These are phyloP conservation scores for Antechinus flavipes DNA, from an alignment of 2,113 vertebrate species.

Conservation along the genomic window DNA sequence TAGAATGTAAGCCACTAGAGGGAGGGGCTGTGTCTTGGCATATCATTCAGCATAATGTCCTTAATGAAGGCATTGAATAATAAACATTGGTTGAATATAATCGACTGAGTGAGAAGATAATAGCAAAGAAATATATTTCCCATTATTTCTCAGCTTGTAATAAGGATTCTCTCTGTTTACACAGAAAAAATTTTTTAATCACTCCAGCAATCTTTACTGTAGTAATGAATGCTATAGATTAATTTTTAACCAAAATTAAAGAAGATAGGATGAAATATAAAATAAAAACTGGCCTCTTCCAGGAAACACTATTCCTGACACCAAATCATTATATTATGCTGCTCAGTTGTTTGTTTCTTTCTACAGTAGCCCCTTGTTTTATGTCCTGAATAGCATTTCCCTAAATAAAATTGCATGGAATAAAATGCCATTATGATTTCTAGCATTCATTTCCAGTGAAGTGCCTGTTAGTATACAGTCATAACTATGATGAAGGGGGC, in stretches of 20 bases:
- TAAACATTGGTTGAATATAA: constrained; percentile 39
- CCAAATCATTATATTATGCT: constrained; percentile 69
- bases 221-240: constrained; percentile 72
- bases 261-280: constrained; percentile 69
- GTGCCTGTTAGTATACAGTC: constrained; percentile 78
- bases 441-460: constrained; percentile 84
- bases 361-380: constrained; percentile 74
- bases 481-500: constrained; percentile 85
- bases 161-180: constrained; percentile 74
- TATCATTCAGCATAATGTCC: background rate
- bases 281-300: constrained; percentile 65
- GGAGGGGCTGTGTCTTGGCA: background rate
- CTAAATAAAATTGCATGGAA: constrained; percentile 80
- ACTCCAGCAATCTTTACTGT: constrained; percentile 58
- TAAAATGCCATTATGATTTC: constrained; percentile 85
- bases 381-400: constrained; percentile 77
- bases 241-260: constrained; percentile 77
- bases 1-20: constrained; percentile 26
- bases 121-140: background rate
- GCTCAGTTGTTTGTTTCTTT: constrained; percentile 74
- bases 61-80: background rate
- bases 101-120: constrained; percentile 20
- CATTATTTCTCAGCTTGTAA: constrained; percentile 64
- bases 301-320: constrained; percentile 71
- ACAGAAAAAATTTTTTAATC: constrained; percentile 81